phyloP scores from a whole-genome alignment of 2,888 invertebrate genomes.

The Cerastis leucographa region DNA sequence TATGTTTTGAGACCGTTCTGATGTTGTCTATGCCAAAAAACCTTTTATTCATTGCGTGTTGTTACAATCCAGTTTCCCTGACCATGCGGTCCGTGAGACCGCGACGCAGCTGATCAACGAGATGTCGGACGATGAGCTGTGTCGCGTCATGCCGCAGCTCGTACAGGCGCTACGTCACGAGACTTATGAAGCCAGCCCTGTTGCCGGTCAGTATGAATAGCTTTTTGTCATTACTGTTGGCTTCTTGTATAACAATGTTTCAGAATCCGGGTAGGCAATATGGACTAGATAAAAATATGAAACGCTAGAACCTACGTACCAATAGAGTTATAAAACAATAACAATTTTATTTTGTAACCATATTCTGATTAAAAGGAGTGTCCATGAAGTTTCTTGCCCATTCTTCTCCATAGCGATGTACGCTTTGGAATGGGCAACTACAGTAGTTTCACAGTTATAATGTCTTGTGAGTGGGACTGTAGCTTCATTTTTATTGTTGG shows the following conservation, averaged over 20 bases:
- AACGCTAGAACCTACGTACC: too few species aligned
- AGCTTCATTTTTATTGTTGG: too few species aligned
- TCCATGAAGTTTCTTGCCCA: too few species aligned
- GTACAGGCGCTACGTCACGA: constrained; percentile 97
- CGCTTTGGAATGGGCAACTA: too few species aligned
- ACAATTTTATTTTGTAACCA: too few species aligned
- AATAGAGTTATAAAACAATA: too few species aligned
- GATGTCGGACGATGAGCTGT: constrained; percentile 96
- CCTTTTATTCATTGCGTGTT: neutral
- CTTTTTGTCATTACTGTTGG: neutral
- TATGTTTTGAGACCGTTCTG: too few species aligned
- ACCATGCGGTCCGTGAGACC: constrained; percentile 95
- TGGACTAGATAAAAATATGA: neutral
- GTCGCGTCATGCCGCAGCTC: constrained; percentile 97
- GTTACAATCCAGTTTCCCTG: constrained; percentile 94
- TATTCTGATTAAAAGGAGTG: too few species aligned
- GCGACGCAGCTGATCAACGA: constrained; percentile 96
- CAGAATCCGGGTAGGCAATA: neutral
- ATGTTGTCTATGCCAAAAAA: neutral
- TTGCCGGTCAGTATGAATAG: constrained; percentile 90
- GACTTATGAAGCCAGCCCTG: constrained; percentile 96
- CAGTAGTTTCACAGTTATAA: too few species aligned
- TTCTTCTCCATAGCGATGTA: too few species aligned
- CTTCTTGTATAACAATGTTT: neutral
- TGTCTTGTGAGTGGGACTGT: too few species aligned